A percentile compares a stretch with the other conserved stretches of the same genome.
phyloP scores from a whole-genome alignment of 2,797 vertebrate genomes.

The Coranthus polyacanthus region DNA sequence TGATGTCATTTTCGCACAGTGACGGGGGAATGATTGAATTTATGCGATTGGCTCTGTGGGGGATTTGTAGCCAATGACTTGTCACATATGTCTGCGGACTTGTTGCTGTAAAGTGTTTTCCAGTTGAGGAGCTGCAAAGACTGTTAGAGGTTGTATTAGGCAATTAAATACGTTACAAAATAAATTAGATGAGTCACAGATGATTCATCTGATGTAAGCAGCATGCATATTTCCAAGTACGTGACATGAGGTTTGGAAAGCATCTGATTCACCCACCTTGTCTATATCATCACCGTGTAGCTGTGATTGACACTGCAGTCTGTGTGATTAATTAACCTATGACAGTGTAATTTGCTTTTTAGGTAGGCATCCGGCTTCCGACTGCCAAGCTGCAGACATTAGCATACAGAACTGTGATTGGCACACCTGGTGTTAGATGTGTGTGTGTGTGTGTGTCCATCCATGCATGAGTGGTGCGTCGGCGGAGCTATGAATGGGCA shows the following conservation, averaged over 20 bases:
- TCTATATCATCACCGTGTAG: background rate
- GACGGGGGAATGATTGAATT: conserved; percentile 11
- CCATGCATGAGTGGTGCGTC: conserved; percentile 58
- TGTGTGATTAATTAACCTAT: conserved; percentile 18
- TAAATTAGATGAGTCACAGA: conserved; percentile 66
- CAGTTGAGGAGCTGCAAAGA: conserved; percentile 11
- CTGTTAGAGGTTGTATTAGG: conserved; percentile 22
- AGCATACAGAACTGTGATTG: conserved; percentile 35
- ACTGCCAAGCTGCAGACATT: conserved; percentile 19
- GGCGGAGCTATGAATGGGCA: conserved; percentile 81
- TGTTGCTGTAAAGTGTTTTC: conserved; percentile 71
- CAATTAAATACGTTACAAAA: conserved; percentile 47
- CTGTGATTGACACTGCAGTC: conserved; percentile 7
- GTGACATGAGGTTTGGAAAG: conserved; percentile 16
- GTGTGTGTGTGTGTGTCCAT: conserved; percentile 8
- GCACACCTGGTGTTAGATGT: conserved; percentile 44
- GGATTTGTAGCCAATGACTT: conserved; percentile 49
- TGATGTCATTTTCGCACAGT: conserved; percentile 43
- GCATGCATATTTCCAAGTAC: conserved; percentile 15
- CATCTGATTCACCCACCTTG: conserved; percentile 9
- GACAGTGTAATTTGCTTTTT: conserved; percentile 3
- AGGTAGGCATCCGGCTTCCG: conserved; percentile 1
- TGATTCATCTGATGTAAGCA: conserved; percentile 58
- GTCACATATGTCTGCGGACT: conserved; percentile 38
- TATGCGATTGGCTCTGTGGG: conserved; percentile 50